Base-by-base conservation (phyloP, 2,888 invertebrate genomes). In the Brachyptera putata region DNA sequence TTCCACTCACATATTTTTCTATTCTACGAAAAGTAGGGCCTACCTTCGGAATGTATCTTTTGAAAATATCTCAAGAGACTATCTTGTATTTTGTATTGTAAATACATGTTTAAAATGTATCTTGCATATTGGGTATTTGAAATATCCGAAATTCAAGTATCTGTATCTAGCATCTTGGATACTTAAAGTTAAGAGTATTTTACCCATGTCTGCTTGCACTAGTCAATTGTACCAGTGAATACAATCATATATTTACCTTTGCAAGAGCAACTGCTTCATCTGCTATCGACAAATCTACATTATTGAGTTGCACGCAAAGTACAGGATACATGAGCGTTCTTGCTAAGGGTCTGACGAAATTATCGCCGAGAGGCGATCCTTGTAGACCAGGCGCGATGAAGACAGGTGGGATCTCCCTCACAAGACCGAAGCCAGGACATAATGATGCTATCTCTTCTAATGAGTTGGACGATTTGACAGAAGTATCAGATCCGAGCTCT, bases 341-440 rank as follows among this genome's bases (percentile, higher is more conserved):
- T 1, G 55, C 57, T 73, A 70, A 22, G 70, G 69, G 57, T 68
- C 67, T 2, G 72, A 61, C 24, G 2, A 56, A 30, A 9, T 53
- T 21, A n/a, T 36, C 41, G 24, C 56, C 22, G 21, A 16, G 18
- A 7, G 34, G 18, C 21, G 49, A 13, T 5, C 59, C 62, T 21
- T 62, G 58, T 22, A 76, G 63, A 7, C 76, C 75, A 5, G 76
- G 75, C 41, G 77, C 69, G 1, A 76, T 66, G 62, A 77, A 76
- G 1, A 76, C 63, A 0, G 76, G 76, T 3, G 71, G 71, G 13
- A 74, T 58, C 58, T 76, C 75, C 43, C 74, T 64, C 16, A 56
- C 59, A 14, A 56, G 24, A 11, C 46, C 56, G 2, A 73, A 71
- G 11, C 69, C 65, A 2, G 75, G 73, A 48, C 74, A 74, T 21